Evolutionary conservation across 1,140 invertebrate genomes (phyloP), one percentile per base, ranked within the genome.

Genomic region (Drusus annulatus): DNA sequence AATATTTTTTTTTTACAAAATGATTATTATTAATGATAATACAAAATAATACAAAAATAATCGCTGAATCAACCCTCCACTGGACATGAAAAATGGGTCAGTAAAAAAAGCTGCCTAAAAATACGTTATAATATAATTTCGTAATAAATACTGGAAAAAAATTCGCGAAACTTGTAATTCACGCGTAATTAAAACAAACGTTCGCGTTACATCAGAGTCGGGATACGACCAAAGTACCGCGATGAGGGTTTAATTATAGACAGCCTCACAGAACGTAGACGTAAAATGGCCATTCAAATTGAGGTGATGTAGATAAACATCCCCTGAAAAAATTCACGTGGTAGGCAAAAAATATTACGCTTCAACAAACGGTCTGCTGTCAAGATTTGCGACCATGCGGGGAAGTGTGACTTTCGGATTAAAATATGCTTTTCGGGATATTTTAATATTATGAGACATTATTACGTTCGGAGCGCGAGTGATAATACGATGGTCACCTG

Each of bases 381-480:
- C 25, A n/a, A 36, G 63, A 68, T 68, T 31, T 68, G n/a, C 13
- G 58, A 10, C 63, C 16, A 50, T 31, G 63, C 19, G 19, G 28
- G 63, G 16, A 17, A 1, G n/a, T 28, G 25, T 28, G 36, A 50
- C 17, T 36, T 10, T 0, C 28, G 31, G 28, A 68, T 63, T 68
- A 68, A 45, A 68, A 68, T 36, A 68, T 68, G 63, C 63, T 68
- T 45, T 60, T 68, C 45, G 62, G 62, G 25, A 63, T 63, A 63
- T 63, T 63, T 36, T 63, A 63, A 63, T 63, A 16, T 63, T 16
- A 16, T 60, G 17, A 60, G 56, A 4, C 17, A 60, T 19, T 56
- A 63, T 65, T 65, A 16, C 62, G 6, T 65, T 63, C 25, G 25
- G 25, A 6, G 21, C 25, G 13, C 7, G 23, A 28, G n/a, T 60